These are phyloP conservation scores for Bubo bubo DNA, from an alignment of 2,113 vertebrate genomes.

Conservation along the genomic window DNA sequence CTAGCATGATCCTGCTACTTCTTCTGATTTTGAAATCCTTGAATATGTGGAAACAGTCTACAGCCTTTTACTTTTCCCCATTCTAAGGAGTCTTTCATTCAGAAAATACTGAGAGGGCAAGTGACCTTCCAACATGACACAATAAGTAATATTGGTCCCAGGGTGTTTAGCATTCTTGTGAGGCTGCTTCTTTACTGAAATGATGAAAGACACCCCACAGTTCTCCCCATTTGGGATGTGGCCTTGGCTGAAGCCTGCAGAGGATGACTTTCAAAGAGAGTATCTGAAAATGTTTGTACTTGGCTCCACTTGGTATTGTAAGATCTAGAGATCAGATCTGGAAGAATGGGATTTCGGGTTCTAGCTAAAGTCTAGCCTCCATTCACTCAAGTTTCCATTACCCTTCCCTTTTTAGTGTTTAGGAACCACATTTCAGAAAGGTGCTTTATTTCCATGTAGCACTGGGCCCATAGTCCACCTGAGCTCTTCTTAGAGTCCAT, in stretches of 20 bases:
- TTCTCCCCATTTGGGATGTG: neutral
- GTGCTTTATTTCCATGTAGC: neutral
- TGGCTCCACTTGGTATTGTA: neutral
- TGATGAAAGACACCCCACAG: fast-evolving
- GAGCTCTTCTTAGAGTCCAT: neutral
- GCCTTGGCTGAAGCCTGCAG: neutral
- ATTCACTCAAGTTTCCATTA: neutral
- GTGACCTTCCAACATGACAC: neutral
- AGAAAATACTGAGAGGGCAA: neutral
- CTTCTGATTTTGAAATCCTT: neutral
- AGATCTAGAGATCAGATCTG: neutral
- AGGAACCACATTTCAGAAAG: neutral
- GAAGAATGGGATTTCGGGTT: neutral
- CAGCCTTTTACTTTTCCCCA: neutral
- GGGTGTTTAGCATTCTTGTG: neutral
- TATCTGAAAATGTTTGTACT: neutral
- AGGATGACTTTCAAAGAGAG: neutral
- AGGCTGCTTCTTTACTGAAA: neutral
- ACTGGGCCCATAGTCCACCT: neutral
- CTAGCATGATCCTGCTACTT: neutral
- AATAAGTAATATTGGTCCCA: neutral
- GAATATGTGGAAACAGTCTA: neutral
- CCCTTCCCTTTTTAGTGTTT: neutral
- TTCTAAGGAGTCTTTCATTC: neutral
- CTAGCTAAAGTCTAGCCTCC: neutral